Evolutionary conservation across 2,797 vertebrate genomes (phyloP), one percentile per base, ranked within the genome.

Genomic region (Takifugu rubripes): DNA sequence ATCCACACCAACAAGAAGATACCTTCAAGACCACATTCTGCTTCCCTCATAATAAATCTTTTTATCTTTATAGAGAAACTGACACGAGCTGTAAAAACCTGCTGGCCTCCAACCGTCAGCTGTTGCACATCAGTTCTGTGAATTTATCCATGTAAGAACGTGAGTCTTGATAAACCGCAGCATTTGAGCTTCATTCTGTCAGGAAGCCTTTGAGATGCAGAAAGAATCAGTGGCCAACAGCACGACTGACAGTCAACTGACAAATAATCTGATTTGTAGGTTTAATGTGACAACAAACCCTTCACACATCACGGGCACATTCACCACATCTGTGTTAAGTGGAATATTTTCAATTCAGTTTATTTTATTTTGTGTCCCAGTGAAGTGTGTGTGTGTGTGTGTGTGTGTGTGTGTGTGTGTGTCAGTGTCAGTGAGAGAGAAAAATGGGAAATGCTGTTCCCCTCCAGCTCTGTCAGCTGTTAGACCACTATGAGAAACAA

Each of bases 401-500:
- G 65, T 69, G 62, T 58, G 66, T 71, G 73, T 85, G 73, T 83
- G 79, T 12, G 42, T 4, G 16, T 11, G 42, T 12, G 42, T 43
- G 11, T 12, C 6, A 4, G 42, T 43, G 11, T 12, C 6, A 4
- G 42, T 12, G 6, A 49, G 63, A 74, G 61, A 61, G 43, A 72
- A 81, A 84, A 69, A 56, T 65, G 65, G 75, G 17, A 17, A 17
- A 87, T 82, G 75, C 58, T 42, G 68, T 65, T 47, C 66, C 59
- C 70, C 68, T 71, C 70, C 64, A 57, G 60, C 54, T 84, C 79
- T 81, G 82, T 89, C 86, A 88, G 83, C 81, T 82, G 82, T 81
- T 76, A 72, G 62, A 81, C 62, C 73, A 66, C 75, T 56, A 87
- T 84, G 61, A 89, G 85, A 85, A 89, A 90, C 86, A 91, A 91